These are phyloP conservation scores for Cebidichthys violaceus DNA, from an alignment of 2,113 vertebrate species.

Conservation along the genomic window DNA sequence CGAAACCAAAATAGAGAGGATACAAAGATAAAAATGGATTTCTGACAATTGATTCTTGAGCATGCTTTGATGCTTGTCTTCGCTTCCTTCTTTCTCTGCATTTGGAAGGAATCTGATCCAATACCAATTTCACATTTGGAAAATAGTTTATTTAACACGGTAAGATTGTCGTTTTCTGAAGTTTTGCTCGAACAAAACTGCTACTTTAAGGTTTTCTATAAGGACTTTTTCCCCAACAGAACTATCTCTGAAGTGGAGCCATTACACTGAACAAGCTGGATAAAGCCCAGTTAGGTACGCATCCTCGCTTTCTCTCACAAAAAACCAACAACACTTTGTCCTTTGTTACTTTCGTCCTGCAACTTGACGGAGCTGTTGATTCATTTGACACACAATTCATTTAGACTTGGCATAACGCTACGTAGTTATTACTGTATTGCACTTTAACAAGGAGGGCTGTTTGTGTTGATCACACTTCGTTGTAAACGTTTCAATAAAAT, in stretches of 20 bases:
- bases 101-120: not conserved
- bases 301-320: not conserved
- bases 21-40: not conserved
- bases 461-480: constrained; percentile 51
- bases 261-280: not conserved
- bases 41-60: not conserved
- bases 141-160: not conserved
- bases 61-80: not conserved
- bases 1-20: not conserved
- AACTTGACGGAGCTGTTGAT: constrained; percentile 33
- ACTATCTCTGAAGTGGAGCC: not conserved
- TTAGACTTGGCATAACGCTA: constrained; percentile 55
- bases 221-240: not conserved
- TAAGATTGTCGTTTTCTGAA: not conserved
- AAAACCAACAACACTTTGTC: constrained; percentile 24
- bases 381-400: constrained; percentile 64
- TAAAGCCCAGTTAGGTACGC: not conserved
- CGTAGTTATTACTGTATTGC: constrained; percentile 48
- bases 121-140: not conserved
- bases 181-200: not conserved
- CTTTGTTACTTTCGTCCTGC: constrained; percentile 29
- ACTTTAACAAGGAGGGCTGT: constrained; percentile 59
- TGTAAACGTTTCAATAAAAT: constrained; percentile 68
- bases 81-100: not conserved
- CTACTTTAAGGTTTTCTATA: not conserved